These are phyloP conservation scores for Gymnorhina tibicen DNA, from an alignment of 2,113 vertebrate genomes.

Conservation along the genomic window DNA sequence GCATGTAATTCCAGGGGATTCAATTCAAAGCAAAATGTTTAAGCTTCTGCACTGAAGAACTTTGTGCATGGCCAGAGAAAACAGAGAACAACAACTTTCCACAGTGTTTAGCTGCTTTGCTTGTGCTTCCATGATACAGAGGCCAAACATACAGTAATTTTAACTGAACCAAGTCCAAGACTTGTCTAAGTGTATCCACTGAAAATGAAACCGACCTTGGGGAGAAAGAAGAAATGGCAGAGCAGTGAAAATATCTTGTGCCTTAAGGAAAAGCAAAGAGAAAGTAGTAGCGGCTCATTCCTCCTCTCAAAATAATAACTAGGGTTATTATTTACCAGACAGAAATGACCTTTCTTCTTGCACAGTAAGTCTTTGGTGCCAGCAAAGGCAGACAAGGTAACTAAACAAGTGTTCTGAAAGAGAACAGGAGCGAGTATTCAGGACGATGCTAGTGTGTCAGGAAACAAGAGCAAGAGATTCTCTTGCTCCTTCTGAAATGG, in stretches of 20 bases:
- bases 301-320: constrained; percentile 32
- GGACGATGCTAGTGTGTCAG: not conserved
- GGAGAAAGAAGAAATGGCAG: constrained; percentile 20
- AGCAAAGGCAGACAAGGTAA: constrained; percentile 18
- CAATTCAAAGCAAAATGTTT: constrained; percentile 64
- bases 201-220: constrained; percentile 63
- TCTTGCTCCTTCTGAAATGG: not conserved
- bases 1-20: constrained; percentile 33
- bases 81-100: constrained; percentile 70
- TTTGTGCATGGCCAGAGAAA: constrained; percentile 67
- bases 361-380: not conserved
- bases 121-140: constrained; percentile 55
- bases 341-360: constrained; percentile 26
- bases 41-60: constrained; percentile 52
- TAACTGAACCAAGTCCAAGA: constrained; percentile 48
- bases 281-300: not conserved
- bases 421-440: not conserved
- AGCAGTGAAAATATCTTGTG: constrained; percentile 29
- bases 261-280: constrained; percentile 11
- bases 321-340: not conserved
- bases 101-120: constrained; percentile 65
- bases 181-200: constrained; percentile 48
- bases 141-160: constrained; percentile 54
- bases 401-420: not conserved
- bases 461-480: not conserved